Percentiles rank a stretch among this genome's conserved stretches.
Conservation (phyloP, 92 coral and sea anemone species). For the Paramuricea clavata region DNA sequence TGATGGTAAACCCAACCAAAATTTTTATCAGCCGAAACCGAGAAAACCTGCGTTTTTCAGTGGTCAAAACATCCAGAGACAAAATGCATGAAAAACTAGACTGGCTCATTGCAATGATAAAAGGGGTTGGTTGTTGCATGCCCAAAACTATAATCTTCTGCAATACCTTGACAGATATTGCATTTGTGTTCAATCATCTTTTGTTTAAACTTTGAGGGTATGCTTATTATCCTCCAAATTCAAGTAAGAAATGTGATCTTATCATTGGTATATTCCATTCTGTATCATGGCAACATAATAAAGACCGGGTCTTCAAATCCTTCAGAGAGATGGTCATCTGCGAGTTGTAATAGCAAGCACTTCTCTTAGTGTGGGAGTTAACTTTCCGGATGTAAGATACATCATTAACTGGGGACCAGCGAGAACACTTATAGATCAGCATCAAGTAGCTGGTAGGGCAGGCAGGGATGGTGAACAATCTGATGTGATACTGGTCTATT, state of each 20-base stretch:
- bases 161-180: slow-evolving; percentile 46
- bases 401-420: slow-evolving; percentile 67
- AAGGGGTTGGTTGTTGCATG: slow-evolving; percentile 3
- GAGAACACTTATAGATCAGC: slow-evolving; percentile 32
- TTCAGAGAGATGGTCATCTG: slow-evolving; percentile 35
- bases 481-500: slow-evolving; percentile 6
- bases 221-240: slow-evolving; percentile 31
- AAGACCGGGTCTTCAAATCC: slow-evolving; percentile 40
- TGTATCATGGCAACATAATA: slow-evolving; percentile 39
- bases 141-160: slow-evolving; percentile 51
- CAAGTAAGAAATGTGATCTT: slow-evolving; percentile 40
- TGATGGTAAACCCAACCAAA: slow-evolving; percentile 32
- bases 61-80: slow-evolving; percentile 8
- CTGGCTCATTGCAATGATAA: slow-evolving; percentile 47
- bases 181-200: slow-evolving; percentile 39
- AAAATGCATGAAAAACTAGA: slow-evolving; percentile 40
- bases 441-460: slow-evolving; percentile 43
- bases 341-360: slow-evolving; percentile 50
- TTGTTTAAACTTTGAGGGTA: slow-evolving; percentile 16
- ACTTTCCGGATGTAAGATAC: slow-evolving; percentile 58
- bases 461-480: slow-evolving; percentile 31
- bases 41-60: slow-evolving; percentile 40
- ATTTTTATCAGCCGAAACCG: slow-evolving; percentile 60
- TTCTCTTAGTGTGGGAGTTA: slow-evolving; percentile 65
- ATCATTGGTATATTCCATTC: slow-evolving; percentile 62